Conservation (phyloP, 2,113 vertebrate species). For the Myrmecobius fasciatus region DNA sequence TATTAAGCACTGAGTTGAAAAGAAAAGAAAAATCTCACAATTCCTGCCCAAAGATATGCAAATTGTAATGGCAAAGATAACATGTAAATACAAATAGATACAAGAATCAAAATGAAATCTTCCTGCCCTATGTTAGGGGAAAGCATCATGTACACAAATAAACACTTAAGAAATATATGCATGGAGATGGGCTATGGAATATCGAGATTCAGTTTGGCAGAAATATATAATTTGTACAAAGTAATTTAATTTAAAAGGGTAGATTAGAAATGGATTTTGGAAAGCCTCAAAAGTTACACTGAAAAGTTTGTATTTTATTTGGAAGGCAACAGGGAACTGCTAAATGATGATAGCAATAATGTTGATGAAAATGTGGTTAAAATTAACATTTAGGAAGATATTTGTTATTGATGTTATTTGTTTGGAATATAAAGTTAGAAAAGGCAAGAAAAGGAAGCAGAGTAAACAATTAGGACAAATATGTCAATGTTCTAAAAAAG, state of each 20-base stretch:
- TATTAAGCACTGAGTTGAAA: not conserved
- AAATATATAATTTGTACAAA: not conserved
- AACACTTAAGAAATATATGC: not conserved
- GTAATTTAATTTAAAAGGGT: not conserved
- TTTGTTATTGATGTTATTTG: not conserved
- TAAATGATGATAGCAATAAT: no score
- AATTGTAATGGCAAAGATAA: not conserved
- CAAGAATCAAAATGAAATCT: not conserved
- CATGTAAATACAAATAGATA: not conserved
- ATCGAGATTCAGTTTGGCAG: not conserved
- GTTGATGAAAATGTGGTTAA: not conserved
- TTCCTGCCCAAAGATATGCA: not conserved
- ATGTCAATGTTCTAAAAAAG: no score
- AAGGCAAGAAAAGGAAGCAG: not conserved
- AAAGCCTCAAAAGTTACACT: not conserved
- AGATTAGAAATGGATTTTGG: not conserved
- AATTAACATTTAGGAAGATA: not conserved
- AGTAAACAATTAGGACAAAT: not conserved
- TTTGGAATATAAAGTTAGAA: not conserved
- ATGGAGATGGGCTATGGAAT: not conserved
- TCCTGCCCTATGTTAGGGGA: not conserved
- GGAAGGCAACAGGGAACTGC: not conserved
- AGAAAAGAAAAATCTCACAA: not conserved
- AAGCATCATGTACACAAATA: not conserved
- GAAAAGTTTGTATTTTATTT: not conserved